Evolutionary conservation across 2,113 vertebrate genomes (phyloP).

Genomic region (Micronisus gabar): DNA sequence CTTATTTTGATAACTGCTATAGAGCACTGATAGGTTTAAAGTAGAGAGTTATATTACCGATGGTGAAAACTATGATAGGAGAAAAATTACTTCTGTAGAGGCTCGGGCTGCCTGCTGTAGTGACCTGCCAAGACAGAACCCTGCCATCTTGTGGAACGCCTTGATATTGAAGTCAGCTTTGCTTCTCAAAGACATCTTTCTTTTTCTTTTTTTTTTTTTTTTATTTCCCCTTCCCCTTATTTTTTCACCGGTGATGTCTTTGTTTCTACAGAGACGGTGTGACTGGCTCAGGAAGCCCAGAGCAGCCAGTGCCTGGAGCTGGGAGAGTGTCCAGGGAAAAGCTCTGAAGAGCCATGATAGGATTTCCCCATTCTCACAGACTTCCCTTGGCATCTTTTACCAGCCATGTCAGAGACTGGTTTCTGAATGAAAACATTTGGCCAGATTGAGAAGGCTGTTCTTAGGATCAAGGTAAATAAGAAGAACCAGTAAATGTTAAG

Average conservation of each 20-base stretch:
- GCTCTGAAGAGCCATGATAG: not conserved
- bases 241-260: not conserved
- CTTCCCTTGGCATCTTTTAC: not conserved
- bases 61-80: not conserved
- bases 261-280: not conserved
- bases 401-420: not conserved
- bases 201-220: too few species aligned
- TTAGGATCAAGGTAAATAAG: not conserved
- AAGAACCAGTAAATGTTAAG: not conserved
- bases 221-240: too few species aligned
- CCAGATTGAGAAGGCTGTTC: not conserved
- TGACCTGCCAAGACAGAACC: not conserved
- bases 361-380: not conserved
- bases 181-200: not conserved
- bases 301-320: not conserved
- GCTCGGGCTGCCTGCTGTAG: not conserved
- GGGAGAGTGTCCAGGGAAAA: not conserved
- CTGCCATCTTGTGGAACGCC: constrained; percentile 37
- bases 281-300: not conserved
- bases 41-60: not conserved
- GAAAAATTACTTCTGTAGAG: not conserved
- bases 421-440: not conserved
- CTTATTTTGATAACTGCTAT: not conserved
- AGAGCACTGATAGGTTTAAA: not conserved
- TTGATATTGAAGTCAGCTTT: not conserved